phyloP scores from a whole-genome alignment of 2,113 vertebrate species.

The Catagonus wagneri region DNA sequence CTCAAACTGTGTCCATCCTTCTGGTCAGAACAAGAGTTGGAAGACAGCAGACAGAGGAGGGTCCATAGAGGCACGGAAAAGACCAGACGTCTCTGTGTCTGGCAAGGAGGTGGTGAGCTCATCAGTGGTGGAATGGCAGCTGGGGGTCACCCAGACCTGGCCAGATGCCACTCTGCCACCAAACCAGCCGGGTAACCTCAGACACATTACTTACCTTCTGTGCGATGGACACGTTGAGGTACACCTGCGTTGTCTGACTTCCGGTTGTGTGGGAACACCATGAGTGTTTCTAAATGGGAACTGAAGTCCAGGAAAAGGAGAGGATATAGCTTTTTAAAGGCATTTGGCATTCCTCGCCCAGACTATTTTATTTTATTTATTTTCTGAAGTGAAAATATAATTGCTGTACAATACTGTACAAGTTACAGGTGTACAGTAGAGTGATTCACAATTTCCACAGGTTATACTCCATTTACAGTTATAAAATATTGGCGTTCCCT shows the following conservation, averaged over 20 bases:
- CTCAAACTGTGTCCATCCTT: background rate
- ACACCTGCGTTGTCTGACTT: background rate
- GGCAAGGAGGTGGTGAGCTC: background rate
- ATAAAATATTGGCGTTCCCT: background rate
- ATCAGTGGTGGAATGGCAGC: rapidly evolving
- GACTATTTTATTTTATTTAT: background rate
- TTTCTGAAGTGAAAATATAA: background rate
- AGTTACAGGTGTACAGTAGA: background rate
- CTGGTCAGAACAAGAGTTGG: background rate
- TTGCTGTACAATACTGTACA: background rate
- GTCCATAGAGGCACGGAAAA: background rate
- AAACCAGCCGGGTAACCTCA: background rate
- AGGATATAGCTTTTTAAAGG: background rate
- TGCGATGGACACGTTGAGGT: background rate
- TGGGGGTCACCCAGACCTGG: background rate
- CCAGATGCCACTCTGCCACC: background rate
- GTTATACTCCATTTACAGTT: background rate
- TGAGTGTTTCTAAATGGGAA: background rate
- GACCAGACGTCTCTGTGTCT: background rate
- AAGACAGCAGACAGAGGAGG: background rate
- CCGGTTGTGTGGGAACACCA: background rate
- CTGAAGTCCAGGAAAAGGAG: background rate
- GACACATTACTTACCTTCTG: background rate
- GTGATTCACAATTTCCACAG: background rate
- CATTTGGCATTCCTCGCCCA: background rate